Evolutionary conservation across 2,797 vertebrate genomes (phyloP), one percentile per base, ranked within the genome.

Genomic region (Danio albolineatus): DNA sequence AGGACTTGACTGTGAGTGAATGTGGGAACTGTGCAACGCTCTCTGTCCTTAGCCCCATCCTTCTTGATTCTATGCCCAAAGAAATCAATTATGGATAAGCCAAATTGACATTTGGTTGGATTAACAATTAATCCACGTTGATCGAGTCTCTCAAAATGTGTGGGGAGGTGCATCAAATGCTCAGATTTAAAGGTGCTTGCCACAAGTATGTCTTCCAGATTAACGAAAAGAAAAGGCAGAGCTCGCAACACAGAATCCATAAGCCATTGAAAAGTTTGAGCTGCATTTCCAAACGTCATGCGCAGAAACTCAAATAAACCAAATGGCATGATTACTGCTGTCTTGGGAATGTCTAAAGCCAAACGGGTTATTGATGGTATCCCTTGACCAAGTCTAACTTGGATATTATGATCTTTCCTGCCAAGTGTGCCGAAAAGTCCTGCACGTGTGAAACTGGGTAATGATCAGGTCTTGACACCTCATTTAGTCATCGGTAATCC

Each of bases 221-320:
- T 76, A 2, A 76, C 48, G 19, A 56, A 81, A 16, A 76, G 28
- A n/a, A 81, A 81, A 21, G 64, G 64, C 28, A 76, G 64, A 73
- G 76, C 19, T 6, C 2, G 9, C 38, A 39, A 39, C 4, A 65
- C 62, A 65, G 16, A 39, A 10, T 65, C 62, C 28, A 16, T n/a
- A 39, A 10, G 43, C 62, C 28, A 39, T n/a, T 65, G 62, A n/a
- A 65, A 39, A 16, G 62, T 41, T 43, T 73, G 72, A 7, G 67
- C 67, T 1, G 67, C 48, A 5, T 38, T 71, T 14, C 54, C 38
- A 6, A 59, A 74, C 4, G 72, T 56, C 72, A 74, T 74, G 10
- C 39, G 16, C 4, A 74, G 54, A 19, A 73, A 73, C 8, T 73
- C 71, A 59, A 59, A 73, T 38, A 73, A 19, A 2, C 72, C 57